A percentile compares a stretch with the other conserved stretches of the same genome.
These are phyloP conservation scores for Cydia pomonella DNA, from an alignment of 1,140 invertebrate genomes.

Conservation along the genomic window DNA sequence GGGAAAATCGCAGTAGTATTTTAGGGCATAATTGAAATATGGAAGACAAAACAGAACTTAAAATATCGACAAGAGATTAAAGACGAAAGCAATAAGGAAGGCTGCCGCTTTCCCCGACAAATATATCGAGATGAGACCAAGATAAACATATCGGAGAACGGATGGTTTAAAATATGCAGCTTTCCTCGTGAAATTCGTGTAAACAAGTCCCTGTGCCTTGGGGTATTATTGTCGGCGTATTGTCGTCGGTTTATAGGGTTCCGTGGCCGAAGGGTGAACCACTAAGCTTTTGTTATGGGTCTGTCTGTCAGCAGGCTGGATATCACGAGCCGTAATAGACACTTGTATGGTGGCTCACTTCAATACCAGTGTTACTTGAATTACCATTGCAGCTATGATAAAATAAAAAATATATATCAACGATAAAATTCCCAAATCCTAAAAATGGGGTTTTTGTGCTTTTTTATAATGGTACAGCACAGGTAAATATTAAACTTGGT, in stretches of 20 bases:
- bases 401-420: too few relatives aligned
- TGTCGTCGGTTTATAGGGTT: constrained; percentile 34
- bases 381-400: too few relatives aligned
- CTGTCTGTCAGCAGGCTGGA: background rate
- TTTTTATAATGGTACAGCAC: too few relatives aligned
- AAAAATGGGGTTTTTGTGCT: too few relatives aligned
- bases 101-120: constrained; percentile 67
- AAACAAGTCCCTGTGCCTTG: constrained; percentile 61
- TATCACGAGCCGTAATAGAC: too few relatives aligned
- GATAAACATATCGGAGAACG: constrained; percentile 70
- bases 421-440: too few relatives aligned
- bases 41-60: background rate
- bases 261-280: background rate
- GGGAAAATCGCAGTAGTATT: background rate
- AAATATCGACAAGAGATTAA: constrained; percentile 3
- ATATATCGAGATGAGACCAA: constrained; percentile 74
- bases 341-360: too few relatives aligned
- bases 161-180: constrained; percentile 69
- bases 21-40: background rate
- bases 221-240: constrained; percentile 59
- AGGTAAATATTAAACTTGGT: too few relatives aligned
- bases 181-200: constrained; percentile 65
- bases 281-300: background rate
- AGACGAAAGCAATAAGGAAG: constrained; percentile 63
- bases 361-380: too few relatives aligned